These are phyloP conservation scores for Ferdinandea cuprea DNA, from an alignment of 2,888 invertebrate genomes.

Conservation along the genomic window DNA sequence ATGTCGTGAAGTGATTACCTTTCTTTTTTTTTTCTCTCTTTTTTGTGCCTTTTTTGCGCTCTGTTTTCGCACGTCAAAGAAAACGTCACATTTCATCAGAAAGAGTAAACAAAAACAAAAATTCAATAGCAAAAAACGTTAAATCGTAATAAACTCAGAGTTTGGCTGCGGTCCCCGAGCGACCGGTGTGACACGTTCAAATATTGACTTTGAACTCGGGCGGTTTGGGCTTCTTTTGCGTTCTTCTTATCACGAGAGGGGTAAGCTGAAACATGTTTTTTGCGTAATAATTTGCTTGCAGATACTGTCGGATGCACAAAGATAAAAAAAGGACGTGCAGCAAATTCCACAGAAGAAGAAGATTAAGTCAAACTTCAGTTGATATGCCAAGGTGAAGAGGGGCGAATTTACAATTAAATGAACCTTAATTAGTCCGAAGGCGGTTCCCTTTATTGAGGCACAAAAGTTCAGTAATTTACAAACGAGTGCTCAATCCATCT, in stretches of 20 bases:
- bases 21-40: constrained; percentile 21
- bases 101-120: constrained; percentile 43
- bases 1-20: constrained; percentile 8
- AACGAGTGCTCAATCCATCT: constrained; percentile 5
- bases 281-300: constrained; percentile 43
- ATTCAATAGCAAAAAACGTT: constrained; percentile 8
- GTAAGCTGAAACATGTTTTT: constrained; percentile 36
- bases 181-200: constrained; percentile 49
- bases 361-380: constrained; percentile 15
- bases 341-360: constrained; percentile 21
- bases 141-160: constrained; percentile 45
- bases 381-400: not conserved
- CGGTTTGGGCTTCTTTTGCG: no score
- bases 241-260: constrained; percentile 30
- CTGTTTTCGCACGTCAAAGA: constrained; percentile 14
- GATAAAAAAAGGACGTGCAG: constrained; percentile 2
- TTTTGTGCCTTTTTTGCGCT: not conserved
- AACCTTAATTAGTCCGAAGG: constrained; percentile 14
- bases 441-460: not conserved
- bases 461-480: not conserved
- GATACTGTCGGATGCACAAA: constrained; percentile 19
- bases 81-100: constrained; percentile 10
- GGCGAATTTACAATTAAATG: constrained; percentile 16
- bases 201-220: constrained; percentile 63
- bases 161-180: constrained; percentile 36